These are phyloP conservation scores for Conus betulinus DNA, from an alignment of 1,140 invertebrate species.

Conservation along the genomic window DNA sequence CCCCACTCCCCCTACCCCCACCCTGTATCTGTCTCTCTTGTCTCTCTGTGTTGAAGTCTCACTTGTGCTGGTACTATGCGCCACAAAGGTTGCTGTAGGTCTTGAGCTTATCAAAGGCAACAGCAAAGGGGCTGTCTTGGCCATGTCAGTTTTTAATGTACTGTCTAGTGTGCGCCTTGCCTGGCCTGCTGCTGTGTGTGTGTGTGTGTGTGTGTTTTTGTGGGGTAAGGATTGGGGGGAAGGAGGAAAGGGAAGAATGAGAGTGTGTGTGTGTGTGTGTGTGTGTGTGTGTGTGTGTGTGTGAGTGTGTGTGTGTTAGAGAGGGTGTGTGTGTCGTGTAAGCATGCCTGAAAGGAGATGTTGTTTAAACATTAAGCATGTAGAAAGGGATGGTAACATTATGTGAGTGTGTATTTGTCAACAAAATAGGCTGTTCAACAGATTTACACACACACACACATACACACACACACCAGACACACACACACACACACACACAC, in stretches of 20 bases:
- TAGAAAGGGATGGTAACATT: neutral
- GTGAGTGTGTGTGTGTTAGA: too few relatives aligned
- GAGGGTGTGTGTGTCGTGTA: too few relatives aligned
- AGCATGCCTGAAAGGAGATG: neutral
- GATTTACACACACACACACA: neutral
- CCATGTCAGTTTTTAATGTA: neutral
- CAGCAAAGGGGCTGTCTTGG: too few relatives aligned
- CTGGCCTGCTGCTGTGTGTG: neutral
- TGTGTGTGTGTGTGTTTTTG: neutral
- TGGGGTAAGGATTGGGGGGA: too few relatives aligned
- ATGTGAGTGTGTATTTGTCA: neutral
- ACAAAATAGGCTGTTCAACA: too few relatives aligned
- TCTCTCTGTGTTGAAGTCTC: neutral
- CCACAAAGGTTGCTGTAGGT: too few relatives aligned
- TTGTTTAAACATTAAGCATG: too few relatives aligned
- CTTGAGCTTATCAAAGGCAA: too few relatives aligned
- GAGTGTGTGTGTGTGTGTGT: too few relatives aligned
- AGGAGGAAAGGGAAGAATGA: neutral
- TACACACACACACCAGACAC: neutral
- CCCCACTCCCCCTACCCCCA: too few relatives aligned
- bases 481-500: too few relatives aligned
- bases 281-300: too few relatives aligned
- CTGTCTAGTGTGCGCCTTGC: neutral
- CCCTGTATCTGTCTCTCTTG: neutral
- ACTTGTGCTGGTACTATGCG: neutral